Base-by-base conservation (phyloP, 2,888 invertebrate genomes). In the Pardosa pseudoannulata region DNA sequence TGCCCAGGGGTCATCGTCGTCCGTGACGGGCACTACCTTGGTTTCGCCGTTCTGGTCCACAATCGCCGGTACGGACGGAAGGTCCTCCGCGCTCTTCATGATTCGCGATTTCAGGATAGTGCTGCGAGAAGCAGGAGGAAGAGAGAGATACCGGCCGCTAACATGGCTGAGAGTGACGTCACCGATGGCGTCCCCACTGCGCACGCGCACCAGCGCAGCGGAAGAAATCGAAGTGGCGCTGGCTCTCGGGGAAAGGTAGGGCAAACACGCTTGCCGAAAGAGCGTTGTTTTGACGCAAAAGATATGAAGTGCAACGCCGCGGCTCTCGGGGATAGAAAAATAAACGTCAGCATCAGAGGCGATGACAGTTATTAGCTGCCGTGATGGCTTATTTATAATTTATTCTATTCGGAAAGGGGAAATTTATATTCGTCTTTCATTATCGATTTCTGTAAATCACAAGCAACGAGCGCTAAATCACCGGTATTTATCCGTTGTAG, bases 1-100 rank as follows among this genome's bases (percentile, higher is more conserved):
- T 28, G 89, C 89, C 89, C 89, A 89, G 13, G 89, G 89, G 64
- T 89, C 89, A 19, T 87, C 76, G 39, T 89, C 89, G 3, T 65
- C 86, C 0, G 81, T 73, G 9, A 56, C 29, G 1, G 88, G 75
- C 29, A 80, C 79, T 41, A 85, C 80, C 11, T 82, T 88, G 31
- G 88, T 86, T 19, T 74, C 79, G 11, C 85, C 85, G 41, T 86
- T 86, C 29, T 70, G 62, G 36, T 86, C 74, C 16, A 86, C 85
- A 31, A 86, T 70, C 41, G 74, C 65, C n/a, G 85, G 79, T 29
- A 62, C n/a, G 19, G 79, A 29, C 19, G 50, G 32, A 31, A 62
- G 28, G 16, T 79, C 50, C 41, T 72, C 67, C 31, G 31, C 73
- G 70, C 39, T 67, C 36, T 41, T 62, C 79, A 64, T 36, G 28